Evolutionary conservation across 2,888 invertebrate species (phyloP).

Genomic region (Aproaerema taeniolella): DNA sequence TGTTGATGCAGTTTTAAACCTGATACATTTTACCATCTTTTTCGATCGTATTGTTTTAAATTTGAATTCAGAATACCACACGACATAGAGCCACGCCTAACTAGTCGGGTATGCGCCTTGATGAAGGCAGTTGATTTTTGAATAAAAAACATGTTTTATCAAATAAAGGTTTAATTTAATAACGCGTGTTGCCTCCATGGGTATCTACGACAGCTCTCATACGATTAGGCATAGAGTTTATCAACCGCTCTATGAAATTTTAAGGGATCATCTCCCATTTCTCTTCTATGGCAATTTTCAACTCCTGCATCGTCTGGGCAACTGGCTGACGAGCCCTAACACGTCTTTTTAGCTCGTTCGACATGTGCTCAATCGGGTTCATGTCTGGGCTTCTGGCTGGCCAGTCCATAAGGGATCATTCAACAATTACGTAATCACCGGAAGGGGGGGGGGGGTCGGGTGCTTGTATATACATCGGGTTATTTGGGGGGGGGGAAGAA

Average conservation of each 20-base stretch:
- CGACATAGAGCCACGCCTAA: slow-evolving; percentile 2
- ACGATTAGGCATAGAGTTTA: slow-evolving; percentile 6
- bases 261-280: too few relatives aligned
- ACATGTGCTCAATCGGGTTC: too few relatives aligned
- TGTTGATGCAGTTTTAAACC: background rate
- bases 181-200: too few relatives aligned
- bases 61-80: background rate
- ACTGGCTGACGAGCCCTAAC: slow-evolving; percentile 10
- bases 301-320: slow-evolving; percentile 9
- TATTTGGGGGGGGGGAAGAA: too few relatives aligned
- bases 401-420: too few relatives aligned
- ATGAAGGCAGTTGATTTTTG: background rate
- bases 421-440: too few relatives aligned
- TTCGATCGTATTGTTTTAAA: background rate
- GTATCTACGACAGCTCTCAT: slow-evolving; percentile 8
- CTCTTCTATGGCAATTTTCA: too few relatives aligned
- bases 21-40: background rate
- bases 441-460: too few relatives aligned
- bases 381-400: too few relatives aligned
- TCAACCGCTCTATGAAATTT: too few relatives aligned
- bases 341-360: too few relatives aligned
- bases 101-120: slow-evolving; percentile 3
- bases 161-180: slow-evolving; percentile 4
- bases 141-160: slow-evolving; percentile 2
- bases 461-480: too few relatives aligned